Evolutionary conservation across 1,140 invertebrate species (phyloP).

Genomic region (Drosophila athabasca): DNA sequence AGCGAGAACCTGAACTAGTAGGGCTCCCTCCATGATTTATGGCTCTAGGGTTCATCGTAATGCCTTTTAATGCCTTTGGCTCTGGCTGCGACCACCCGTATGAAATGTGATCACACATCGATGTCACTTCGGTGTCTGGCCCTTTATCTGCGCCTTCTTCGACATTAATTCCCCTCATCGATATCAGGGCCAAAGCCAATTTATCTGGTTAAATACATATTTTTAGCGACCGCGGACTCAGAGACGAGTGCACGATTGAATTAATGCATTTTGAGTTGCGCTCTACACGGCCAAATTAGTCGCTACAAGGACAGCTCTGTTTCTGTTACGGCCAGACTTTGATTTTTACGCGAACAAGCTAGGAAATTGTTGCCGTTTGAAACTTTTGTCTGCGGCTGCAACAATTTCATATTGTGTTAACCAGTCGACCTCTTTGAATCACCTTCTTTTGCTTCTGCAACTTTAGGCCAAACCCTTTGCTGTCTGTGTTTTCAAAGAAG

Average conservation of each 20-base stretch:
- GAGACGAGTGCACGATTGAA: no score
- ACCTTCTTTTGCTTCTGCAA: no score
- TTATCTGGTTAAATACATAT: slow-evolving; percentile 25
- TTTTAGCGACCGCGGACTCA: no score
- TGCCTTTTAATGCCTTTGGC: slow-evolving; percentile 35
- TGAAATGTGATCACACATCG: slow-evolving; percentile 52
- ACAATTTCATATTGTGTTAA: no score
- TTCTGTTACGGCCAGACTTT: no score
- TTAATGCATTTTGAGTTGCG: background rate
- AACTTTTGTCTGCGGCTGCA: no score
- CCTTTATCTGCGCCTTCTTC: slow-evolving; percentile 1
- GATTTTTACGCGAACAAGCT: no score
- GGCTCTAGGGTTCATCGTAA: slow-evolving; percentile 35
- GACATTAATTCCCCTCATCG: slow-evolving; percentile 5
- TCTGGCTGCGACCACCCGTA: background rate
- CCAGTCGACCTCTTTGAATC: no score
- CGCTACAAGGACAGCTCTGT: background rate
- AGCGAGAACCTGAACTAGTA: slow-evolving; percentile 5
- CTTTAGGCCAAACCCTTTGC: no score
- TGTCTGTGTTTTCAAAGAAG: no score
- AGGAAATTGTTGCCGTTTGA: no score
- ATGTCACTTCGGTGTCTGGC: slow-evolving; percentile 41
- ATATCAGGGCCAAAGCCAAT: slow-evolving; percentile 25
- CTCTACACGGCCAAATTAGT: slow-evolving; percentile 3
- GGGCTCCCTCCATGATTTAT: no score